phyloP scores from a whole-genome alignment of 2,888 invertebrate species.

The Lasius fuliginosus region DNA sequence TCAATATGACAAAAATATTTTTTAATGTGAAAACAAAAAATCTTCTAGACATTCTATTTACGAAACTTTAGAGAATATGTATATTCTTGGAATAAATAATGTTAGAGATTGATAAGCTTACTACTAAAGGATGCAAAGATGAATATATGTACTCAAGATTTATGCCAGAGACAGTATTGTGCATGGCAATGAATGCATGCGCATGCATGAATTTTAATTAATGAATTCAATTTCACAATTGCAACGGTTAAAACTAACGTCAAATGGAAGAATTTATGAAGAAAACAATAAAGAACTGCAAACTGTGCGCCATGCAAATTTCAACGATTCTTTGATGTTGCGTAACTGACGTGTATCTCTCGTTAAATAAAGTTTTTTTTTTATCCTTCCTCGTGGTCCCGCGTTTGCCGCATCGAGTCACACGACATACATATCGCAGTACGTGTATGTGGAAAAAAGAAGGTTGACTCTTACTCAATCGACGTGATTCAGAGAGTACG shows the following conservation, averaged over 20 bases:
- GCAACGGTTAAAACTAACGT: slow-evolving; percentile 16
- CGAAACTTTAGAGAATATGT: neutral
- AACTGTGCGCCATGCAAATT: slow-evolving; percentile 20
- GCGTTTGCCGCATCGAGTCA: slow-evolving; percentile 32
- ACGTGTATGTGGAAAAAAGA: slow-evolving; percentile 41
- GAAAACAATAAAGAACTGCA: slow-evolving; percentile 4
- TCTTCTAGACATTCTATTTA: neutral
- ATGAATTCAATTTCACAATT: slow-evolving; percentile 5
- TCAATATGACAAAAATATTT: neutral
- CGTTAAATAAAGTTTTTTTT: slow-evolving; percentile 4
- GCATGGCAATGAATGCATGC: neutral
- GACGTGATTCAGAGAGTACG: slow-evolving; percentile 53
- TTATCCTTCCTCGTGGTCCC: slow-evolving; percentile 22
- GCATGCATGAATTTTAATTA: neutral
- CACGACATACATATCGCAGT: slow-evolving; percentile 41
- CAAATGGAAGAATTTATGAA: slow-evolving; percentile 14
- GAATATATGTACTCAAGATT: neutral
- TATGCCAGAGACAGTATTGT: neutral
- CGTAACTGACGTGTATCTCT: neutral
- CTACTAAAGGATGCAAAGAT: neutral
- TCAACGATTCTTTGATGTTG: slow-evolving; percentile 19
- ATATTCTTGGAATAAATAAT: neutral
- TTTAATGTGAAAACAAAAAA: neutral
- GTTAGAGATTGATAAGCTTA: neutral
- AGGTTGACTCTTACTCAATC: slow-evolving; percentile 67